Evolutionary conservation across 2,888 invertebrate genomes (phyloP), one percentile per base, ranked within the genome.

Genomic region (Cosmopolites sordidus): DNA sequence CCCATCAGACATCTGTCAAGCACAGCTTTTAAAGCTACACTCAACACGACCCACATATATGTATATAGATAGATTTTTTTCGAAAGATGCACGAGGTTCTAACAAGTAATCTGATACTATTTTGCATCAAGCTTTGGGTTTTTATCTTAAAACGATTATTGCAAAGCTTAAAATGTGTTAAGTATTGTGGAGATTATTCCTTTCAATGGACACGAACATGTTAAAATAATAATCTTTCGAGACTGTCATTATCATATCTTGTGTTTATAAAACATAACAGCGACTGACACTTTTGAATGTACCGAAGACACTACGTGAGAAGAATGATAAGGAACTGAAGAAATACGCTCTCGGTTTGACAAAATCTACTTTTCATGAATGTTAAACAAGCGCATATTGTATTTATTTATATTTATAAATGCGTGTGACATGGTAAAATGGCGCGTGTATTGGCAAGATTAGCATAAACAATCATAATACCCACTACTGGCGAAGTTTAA

Each of bases 1-100:
- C 48, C 42, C 41, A 45, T 45, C 43, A 45, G 51, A 51, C 48
- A 48, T 48, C 51, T 51, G 51, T 51, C 51, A 49, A 49, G 43
- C 43, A 43, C 22, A 27, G 41, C 39, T 43, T 38, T 49, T 22
- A 39, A 39, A 47, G 38, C 29, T 47, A 27, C 15, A 27, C 47
- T 27, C 27, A 39, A 47, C 47, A 40, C 22, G 29, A 39, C 47
- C 47, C 47, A 40, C 17, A 39, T 47, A 22, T 22, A 22, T 22
- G 22, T 22, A n/a, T n/a, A n/a, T n/a, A n/a, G n/a, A n/a, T 22
- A 8, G 22, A 8, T 8, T 47, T 47, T 46, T 40, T 16, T 39
- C n/a, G n/a, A n/a, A n/a, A n/a, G n/a, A n/a, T n/a, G n/a, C n/a
- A n/a, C n/a, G n/a, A n/a, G n/a, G n/a, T n/a, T n/a, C n/a, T n/a